phyloP scores from a whole-genome alignment of 2,113 vertebrate genomes.

The Macaca nemestrina region DNA sequence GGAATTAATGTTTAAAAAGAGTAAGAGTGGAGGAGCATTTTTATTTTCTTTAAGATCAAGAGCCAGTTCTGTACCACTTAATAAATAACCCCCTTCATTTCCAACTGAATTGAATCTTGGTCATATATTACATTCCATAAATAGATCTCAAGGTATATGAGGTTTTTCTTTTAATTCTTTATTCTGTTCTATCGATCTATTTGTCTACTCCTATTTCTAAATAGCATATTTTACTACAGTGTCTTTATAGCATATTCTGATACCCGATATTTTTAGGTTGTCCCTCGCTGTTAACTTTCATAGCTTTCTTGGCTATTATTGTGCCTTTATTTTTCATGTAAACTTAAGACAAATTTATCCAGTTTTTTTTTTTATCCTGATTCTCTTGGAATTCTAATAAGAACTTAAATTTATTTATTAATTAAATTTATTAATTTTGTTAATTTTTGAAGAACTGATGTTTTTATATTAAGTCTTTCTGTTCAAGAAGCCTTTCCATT shows the following conservation, averaged over 20 bases:
- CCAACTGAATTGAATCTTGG: background rate
- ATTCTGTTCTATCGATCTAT: background rate
- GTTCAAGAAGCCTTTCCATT: background rate
- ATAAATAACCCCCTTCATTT: background rate
- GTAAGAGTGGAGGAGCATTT: background rate
- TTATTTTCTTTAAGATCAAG: background rate
- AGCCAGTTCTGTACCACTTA: background rate
- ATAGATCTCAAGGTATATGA: background rate
- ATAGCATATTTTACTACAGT: background rate
- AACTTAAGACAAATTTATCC: background rate
- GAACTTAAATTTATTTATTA: background rate
- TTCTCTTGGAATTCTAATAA: background rate
- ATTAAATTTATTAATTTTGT: background rate
- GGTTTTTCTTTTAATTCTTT: background rate
- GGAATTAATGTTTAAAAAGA: constrained; percentile 15
- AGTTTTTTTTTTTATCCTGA: background rate
- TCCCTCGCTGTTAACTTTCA: background rate
- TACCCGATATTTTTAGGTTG: background rate
- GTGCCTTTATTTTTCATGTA: background rate
- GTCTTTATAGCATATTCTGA: background rate
- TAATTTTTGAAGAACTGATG: constrained; percentile 2
- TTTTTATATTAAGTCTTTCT: constrained; percentile 31
- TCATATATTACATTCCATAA: background rate
- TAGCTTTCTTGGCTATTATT: background rate
- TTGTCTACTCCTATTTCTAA: background rate